These are phyloP conservation scores for Schizaphis graminum DNA, from an alignment of 2,888 invertebrate species.

Conservation along the genomic window DNA sequence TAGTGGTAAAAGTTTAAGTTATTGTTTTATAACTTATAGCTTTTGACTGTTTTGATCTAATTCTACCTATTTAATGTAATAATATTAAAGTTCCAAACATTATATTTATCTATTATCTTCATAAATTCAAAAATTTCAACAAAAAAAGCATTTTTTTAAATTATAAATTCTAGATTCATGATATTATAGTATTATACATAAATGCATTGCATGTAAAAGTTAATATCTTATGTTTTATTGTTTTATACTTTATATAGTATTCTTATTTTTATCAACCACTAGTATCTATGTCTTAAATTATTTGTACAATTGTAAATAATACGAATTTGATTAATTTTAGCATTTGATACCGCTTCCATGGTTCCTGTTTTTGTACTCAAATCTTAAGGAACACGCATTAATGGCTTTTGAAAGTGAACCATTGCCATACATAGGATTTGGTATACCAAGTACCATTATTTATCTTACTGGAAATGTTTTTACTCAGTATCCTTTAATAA, in stretches of 20 bases:
- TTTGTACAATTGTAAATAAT: neutral
- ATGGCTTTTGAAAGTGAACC: slow-evolving; percentile 79
- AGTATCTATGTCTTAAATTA: neutral
- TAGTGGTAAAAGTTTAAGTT: neutral
- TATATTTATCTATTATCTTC: neutral
- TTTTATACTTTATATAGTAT: neutral
- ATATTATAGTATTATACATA: neutral
- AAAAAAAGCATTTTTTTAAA: neutral
- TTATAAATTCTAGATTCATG: neutral
- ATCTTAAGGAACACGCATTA: slow-evolving; percentile 83
- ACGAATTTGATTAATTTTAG: slow-evolving; percentile 72
- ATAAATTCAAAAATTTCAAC: neutral
- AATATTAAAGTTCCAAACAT: neutral
- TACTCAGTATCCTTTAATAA: slow-evolving; percentile 82
- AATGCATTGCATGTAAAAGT: neutral
- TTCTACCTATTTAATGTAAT: neutral
- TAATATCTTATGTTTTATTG: neutral
- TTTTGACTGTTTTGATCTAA: neutral
- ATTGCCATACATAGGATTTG: slow-evolving; percentile 75
- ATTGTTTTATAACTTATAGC: neutral
- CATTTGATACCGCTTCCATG: slow-evolving; percentile 92
- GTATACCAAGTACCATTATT: slow-evolving; percentile 82
- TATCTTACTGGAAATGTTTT: slow-evolving; percentile 86
- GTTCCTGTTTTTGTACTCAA: slow-evolving; percentile 84
- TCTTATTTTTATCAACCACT: neutral